A percentile compares a stretch with the other conserved stretches of the same genome.
phyloP scores from a whole-genome alignment of 1,140 invertebrate genomes.

The Episyrphus balteatus region DNA sequence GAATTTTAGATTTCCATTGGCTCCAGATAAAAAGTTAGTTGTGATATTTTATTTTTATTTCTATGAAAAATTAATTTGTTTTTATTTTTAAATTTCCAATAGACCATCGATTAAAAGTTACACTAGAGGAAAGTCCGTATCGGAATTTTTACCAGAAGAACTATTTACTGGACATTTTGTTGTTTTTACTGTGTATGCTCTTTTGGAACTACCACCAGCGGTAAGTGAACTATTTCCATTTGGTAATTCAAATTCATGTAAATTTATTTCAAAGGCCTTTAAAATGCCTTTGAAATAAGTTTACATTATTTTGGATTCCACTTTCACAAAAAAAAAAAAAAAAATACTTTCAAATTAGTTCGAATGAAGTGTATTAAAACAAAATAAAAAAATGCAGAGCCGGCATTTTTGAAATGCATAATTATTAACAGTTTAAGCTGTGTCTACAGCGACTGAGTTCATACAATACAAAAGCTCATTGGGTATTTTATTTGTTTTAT shows the following conservation, averaged over 20 bases:
- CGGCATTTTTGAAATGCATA: too few species aligned
- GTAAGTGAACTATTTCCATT: conserved; percentile 11
- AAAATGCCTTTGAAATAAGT: too few species aligned
- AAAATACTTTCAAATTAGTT: too few species aligned
- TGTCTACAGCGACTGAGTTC: too few species aligned
- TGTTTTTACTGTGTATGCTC: conserved; percentile 59
- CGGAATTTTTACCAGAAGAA: conserved; percentile 33
- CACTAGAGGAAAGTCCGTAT: conserved; percentile 7
- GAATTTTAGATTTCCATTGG: conserved; percentile 56
- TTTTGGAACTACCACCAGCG: conserved; percentile 45
- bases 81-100: background rate
- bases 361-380: too few species aligned
- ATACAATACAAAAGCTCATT: too few species aligned
- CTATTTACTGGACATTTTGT: conserved; percentile 56
- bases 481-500: too few species aligned
- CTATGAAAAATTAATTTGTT: background rate
- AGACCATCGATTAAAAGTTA: conserved; percentile 24
- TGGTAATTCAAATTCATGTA: background rate
- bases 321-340: too few species aligned
- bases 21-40: conserved; percentile 39
- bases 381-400: too few species aligned
- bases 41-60: background rate
- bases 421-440: too few species aligned
- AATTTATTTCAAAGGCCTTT: too few species aligned
- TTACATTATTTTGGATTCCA: too few species aligned